phyloP scores from a whole-genome alignment of 2,888 invertebrate species.

The Yponomeuta plumbellus region DNA sequence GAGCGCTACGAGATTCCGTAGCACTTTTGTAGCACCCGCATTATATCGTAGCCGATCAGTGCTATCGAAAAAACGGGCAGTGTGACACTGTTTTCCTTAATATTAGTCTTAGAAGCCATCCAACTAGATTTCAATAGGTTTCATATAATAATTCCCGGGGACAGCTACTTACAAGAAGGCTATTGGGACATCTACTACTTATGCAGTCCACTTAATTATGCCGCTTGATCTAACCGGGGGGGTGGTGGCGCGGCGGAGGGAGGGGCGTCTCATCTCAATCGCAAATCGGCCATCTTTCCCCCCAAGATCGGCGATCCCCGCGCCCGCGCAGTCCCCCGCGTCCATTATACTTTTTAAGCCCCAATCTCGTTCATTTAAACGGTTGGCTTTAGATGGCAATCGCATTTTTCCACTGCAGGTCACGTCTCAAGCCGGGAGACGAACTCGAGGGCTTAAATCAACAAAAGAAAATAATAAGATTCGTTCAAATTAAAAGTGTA shows the following conservation, averaged over 20 bases:
- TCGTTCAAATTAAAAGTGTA: slow-evolving; percentile 85
- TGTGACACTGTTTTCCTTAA: neutral
- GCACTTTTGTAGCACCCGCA: slow-evolving; percentile 25
- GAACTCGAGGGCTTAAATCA: slow-evolving; percentile 80
- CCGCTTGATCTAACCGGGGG: slow-evolving; percentile 64
- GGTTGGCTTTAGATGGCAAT: slow-evolving; percentile 83
- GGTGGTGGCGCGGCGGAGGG: slow-evolving; percentile 30
- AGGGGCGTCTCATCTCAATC: slow-evolving; percentile 74
- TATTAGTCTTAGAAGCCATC: too few relatives aligned
- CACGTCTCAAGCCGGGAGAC: slow-evolving; percentile 79
- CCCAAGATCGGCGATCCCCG: slow-evolving; percentile 66
- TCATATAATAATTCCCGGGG: slow-evolving; percentile 23
- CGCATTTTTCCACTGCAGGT: slow-evolving; percentile 83
- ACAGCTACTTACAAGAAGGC: too few relatives aligned
- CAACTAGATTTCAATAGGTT: too few relatives aligned
- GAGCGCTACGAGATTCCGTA: slow-evolving; percentile 18
- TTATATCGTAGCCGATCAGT: neutral
- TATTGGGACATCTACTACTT: slow-evolving; percentile 38
- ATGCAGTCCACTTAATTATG: slow-evolving; percentile 65
- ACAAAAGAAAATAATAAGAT: slow-evolving; percentile 82
- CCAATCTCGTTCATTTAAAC: slow-evolving; percentile 84
- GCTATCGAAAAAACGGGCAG: slow-evolving; percentile 11
- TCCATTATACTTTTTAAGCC: slow-evolving; percentile 85
- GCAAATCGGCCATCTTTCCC: slow-evolving; percentile 76
- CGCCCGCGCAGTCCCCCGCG: slow-evolving; percentile 54